A percentile compares a stretch with the other conserved stretches of the same genome.
These are phyloP conservation scores for Kryptopterus vitreolus DNA, from an alignment of 2,797 vertebrate species.

Conservation along the genomic window DNA sequence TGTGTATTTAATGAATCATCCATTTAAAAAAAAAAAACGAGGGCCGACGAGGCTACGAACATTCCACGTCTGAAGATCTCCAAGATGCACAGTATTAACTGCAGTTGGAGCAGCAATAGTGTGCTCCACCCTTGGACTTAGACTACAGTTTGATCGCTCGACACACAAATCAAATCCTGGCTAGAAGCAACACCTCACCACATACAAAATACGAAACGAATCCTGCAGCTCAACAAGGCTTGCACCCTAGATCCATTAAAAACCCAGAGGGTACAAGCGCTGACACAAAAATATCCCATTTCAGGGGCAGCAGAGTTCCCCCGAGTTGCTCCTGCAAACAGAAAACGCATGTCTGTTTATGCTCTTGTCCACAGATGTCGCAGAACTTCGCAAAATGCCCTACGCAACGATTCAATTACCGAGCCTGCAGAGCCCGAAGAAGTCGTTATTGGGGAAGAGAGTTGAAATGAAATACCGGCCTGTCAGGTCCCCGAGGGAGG, in stretches of 20 bases:
- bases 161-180: constrained; percentile 30
- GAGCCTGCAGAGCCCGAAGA: constrained; percentile 51
- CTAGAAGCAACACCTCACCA: constrained; percentile 24
- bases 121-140: constrained; percentile 50
- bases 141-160: constrained; percentile 30
- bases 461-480: constrained; percentile 73
- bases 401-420: constrained; percentile 35
- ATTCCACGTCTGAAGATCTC: constrained; percentile 15
- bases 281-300: constrained; percentile 14
- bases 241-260: neutral
- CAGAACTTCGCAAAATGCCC: constrained; percentile 29
- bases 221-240: neutral
- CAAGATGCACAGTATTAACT: constrained; percentile 37
- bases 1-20: constrained; percentile 44
- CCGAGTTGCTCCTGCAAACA: neutral
- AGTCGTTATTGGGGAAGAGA: constrained; percentile 61
- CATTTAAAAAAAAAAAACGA: constrained; percentile 18
- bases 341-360: neutral
- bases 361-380: constrained; percentile 14
- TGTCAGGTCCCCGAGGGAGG: constrained; percentile 64
- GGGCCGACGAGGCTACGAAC: constrained; percentile 36
- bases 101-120: constrained; percentile 22
- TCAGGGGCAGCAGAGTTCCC: neutral
- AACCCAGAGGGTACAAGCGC: neutral
- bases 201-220: neutral